phyloP scores from a whole-genome alignment of 2,797 vertebrate genomes.

The Phaenicophaeus curvirostris region DNA sequence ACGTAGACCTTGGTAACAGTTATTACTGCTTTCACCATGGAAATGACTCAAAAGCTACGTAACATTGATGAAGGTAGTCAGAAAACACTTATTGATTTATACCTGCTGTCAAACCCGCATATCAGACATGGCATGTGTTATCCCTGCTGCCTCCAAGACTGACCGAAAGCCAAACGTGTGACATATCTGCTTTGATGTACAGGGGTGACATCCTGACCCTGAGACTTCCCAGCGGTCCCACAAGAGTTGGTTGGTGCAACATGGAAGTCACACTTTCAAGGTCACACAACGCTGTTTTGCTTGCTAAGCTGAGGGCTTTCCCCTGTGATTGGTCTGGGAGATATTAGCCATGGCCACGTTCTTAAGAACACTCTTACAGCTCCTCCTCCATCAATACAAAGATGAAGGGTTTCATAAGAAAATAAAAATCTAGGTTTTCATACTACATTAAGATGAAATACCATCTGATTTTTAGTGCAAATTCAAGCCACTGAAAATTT shows the following conservation, averaged over 20 bases:
- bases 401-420: neutral
- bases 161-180: fast-evolving
- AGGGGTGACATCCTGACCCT: neutral
- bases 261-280: fast-evolving
- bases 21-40: neutral
- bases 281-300: fast-evolving
- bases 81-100: fast-evolving
- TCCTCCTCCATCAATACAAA: neutral
- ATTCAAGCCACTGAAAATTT: neutral
- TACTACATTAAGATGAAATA: neutral
- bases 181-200: neutral
- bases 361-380: neutral
- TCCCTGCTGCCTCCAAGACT: neutral
- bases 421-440: neutral
- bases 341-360: fast-evolving
- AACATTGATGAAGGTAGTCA: fast-evolving
- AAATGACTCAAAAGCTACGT: neutral
- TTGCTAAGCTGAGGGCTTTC: neutral
- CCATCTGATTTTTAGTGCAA: neutral
- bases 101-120: neutral
- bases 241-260: neutral
- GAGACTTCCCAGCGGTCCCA: neutral
- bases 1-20: neutral
- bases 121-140: fast-evolving
- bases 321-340: neutral